Base-by-base conservation (phyloP, 2,888 invertebrate genomes). In the Deladenus siricidicola region DNA sequence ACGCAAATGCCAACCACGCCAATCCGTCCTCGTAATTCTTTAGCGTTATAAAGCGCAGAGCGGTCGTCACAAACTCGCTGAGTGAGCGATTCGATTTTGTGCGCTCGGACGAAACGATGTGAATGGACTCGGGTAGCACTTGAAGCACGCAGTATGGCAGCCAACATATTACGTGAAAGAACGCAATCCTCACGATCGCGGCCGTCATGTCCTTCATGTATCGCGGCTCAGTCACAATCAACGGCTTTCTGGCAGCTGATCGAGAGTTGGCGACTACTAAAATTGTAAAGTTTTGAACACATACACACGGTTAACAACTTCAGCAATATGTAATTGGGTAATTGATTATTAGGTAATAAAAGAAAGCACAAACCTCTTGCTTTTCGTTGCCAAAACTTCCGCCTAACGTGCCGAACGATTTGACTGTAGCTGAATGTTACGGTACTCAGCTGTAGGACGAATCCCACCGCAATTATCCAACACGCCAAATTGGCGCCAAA, bases 171-270 rank as follows among this genome's bases (percentile, higher is more conserved):
- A 77, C 67, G 57, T 76, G 76, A 63, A 76, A 76, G n/a, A 70
- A 66, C 26, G 73, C 75, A n/a, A 76, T 73, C 19, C 76, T 64
- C 4, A 77, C 63, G 54, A 76, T 76, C 4, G 75, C 74, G 8
- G 72, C 68, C 2, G 76, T 76, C 72, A 77, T 76, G 56, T 76
- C 74, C 24, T 69, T 62, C 75, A 77, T 75, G 63, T 76, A 76
- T 8, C 73, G 66, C 14, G 76, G 76, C 64, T 77, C 73, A 19
- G 70, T 59, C 8, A 77, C 71, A 29, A 75, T 61, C 2, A 69
- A 34, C 66, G 65, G 63, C 39, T 34, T 34, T 34, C 39, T 6
- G 14, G 39, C 39, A 34, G 39, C 39, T 10, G 45, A 42, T n/a
- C 51, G 55, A 14, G 61, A 50, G 23, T 70, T 69, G 24, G 69